Base-by-base conservation (phyloP, 30 jellyfish, hydroid and myxozoan genomes). In the Chrysaora quinquecirrha region DNA sequence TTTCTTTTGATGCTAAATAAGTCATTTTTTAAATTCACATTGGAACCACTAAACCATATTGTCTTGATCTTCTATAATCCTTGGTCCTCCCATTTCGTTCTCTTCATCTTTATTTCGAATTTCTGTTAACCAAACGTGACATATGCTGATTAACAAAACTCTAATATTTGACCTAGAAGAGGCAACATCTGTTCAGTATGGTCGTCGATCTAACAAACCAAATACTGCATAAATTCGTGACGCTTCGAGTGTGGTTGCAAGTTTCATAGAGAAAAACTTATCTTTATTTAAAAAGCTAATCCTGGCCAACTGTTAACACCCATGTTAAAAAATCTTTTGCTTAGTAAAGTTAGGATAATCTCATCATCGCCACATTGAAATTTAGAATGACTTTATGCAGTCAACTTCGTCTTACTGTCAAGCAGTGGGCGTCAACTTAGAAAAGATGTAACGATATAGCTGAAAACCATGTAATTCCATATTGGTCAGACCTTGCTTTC, bases 81-180 rank as follows among this genome's bases (percentile, higher is more conserved):
- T 3, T 12, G 27, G 52, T 30, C 47, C 56, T 14, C 29, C 72
- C 84, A 16, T 67, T 46, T 30, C 16, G 48, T 11, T 30, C 50
- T 14, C 6, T 38, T 6, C 54, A 38, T 14, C 1, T 48, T 14
- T 14, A 24, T 0, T 0, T 61, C 24, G 49, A 78, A 78, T 78
- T 78, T 78, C 38, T 35, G 61, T 48, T 78, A 48, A 78, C 81
- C 89, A 49, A 62, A 63, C 56, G 73, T 50, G 66, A 78, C 66
- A 78, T 64, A 74, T 63, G 72, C 7, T 64, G 89, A 78, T 78
- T 78, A 78, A 78, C 48, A 62, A 78, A 70, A 64, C 38, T 80
- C 81, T 30, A 78, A 78, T 61, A 28, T 54, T 46, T 78, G 89
- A 78, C 89, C 89, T 52, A 78, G 48, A 23, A 47, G 28, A 14